A percentile compares a stretch with the other conserved stretches of the same genome.
These are phyloP conservation scores for Styela clava DNA, from an alignment of 23 tunicate genomes.

Conservation along the genomic window DNA sequence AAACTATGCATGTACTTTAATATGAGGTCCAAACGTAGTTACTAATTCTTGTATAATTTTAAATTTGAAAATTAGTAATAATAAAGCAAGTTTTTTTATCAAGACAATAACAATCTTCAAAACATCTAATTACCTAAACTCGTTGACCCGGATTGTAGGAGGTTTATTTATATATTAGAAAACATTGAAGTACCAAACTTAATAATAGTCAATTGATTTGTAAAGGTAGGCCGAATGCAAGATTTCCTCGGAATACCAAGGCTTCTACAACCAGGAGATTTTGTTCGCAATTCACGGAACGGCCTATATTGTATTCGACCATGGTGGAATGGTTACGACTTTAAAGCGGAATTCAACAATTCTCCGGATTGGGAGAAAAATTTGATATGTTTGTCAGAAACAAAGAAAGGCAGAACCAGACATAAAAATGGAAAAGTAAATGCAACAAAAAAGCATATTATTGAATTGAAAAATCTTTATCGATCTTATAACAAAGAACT, in stretches of 20 bases:
- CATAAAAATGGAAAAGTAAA: not conserved
- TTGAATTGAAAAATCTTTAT: not conserved
- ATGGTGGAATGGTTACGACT: not conserved
- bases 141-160: too few relatives aligned
- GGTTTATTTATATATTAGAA: too few relatives aligned
- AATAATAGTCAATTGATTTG: too few relatives aligned
- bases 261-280: not conserved
- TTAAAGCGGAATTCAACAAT: not conserved
- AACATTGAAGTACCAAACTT: too few relatives aligned
- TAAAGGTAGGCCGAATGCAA: constrained; percentile 28
- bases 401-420: constrained; percentile 7
- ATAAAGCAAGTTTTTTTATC: too few relatives aligned
- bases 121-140: too few relatives aligned
- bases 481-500: not conserved
- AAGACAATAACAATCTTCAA: too few relatives aligned
- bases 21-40: too few relatives aligned
- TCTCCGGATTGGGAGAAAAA: not conserved
- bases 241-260: constrained; percentile 27
- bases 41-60: too few relatives aligned
- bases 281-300: constrained; percentile 15
- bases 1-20: too few relatives aligned
- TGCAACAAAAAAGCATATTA: not conserved
- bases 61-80: too few relatives aligned
- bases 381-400: not conserved
- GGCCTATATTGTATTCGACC: constrained; percentile 9